Evolutionary conservation across 1,140 invertebrate species (phyloP).

Genomic region (Euwallacea fornicatus): DNA sequence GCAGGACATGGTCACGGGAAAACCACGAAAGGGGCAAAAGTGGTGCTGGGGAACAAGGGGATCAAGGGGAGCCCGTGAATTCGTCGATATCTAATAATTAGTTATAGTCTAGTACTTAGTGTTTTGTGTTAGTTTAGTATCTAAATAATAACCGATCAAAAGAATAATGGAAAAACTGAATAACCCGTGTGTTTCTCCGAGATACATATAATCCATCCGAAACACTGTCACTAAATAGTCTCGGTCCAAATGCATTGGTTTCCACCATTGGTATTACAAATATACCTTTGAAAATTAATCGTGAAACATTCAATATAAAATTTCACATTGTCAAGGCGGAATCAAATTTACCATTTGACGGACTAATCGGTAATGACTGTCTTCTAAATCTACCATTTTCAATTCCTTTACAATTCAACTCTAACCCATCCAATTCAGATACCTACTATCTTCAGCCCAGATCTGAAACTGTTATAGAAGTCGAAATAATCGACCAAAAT

Average conservation of each 20-base stretch:
- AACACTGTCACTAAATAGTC: not conserved
- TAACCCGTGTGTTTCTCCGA: too few species aligned
- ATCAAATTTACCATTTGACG: not conserved
- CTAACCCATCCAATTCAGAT: not conserved
- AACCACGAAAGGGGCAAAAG: too few species aligned
- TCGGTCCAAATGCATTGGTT: not conserved
- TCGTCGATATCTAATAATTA: too few species aligned
- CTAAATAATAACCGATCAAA: too few species aligned
- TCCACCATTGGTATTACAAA: not conserved
- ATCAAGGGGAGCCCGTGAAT: too few species aligned
- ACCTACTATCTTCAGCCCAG: not conserved
- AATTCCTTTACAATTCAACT: not conserved
- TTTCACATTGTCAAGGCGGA: not conserved
- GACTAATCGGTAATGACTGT: not conserved
- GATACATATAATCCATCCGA: not conserved
- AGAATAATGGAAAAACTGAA: too few species aligned
- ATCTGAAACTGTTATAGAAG: constrained; percentile 29
- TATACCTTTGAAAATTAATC: not conserved
- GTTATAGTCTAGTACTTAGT: too few species aligned
- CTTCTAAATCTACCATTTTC: not conserved
- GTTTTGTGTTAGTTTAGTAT: too few species aligned
- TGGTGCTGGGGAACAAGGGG: too few species aligned
- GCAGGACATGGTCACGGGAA: too few species aligned
- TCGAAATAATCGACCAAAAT: constrained; percentile 25
- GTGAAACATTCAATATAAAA: not conserved